phyloP scores from a whole-genome alignment of 2,113 vertebrate genomes.

The Rousettus leschenaultii region DNA sequence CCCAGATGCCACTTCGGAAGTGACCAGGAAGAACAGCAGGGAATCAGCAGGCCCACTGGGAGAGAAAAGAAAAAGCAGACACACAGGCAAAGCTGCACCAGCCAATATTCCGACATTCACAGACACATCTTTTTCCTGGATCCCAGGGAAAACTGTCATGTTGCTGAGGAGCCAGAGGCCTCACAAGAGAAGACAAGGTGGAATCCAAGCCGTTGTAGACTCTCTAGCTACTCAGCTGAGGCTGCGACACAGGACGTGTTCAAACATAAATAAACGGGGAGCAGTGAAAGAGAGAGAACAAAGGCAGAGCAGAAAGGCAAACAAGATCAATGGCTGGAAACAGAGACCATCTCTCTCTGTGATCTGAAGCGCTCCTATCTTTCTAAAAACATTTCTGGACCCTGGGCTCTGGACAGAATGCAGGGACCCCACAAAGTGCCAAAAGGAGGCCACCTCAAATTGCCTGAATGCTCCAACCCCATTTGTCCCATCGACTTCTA shows the following conservation, averaged over 20 bases:
- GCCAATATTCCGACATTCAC: neutral
- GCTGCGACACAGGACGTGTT: conserved; percentile 53
- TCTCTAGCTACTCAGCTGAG: conserved; percentile 74
- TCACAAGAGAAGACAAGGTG: conserved; percentile 53
- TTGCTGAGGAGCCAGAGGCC: conserved; percentile 65
- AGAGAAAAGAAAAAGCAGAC: neutral
- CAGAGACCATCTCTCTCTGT: conserved; percentile 44
- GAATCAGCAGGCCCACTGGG: neutral
- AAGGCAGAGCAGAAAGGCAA: conserved; percentile 62
- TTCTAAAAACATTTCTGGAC: neutral
- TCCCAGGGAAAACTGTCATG: neutral
- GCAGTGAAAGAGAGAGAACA: conserved; percentile 10
- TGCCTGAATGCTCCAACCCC: neutral
- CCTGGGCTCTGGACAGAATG: neutral
- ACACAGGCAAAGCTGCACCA: neutral
- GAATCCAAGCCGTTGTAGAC: conserved; percentile 44
- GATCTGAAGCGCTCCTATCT: neutral
- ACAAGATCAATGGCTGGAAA: conserved; percentile 23
- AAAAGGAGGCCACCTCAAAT: neutral
- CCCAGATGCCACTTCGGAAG: conserved; percentile 40
- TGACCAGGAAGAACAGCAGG: neutral
- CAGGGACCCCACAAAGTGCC: neutral
- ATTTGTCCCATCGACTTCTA: neutral
- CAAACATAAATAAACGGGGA: conserved; percentile 76
- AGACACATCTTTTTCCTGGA: neutral